Base-by-base conservation (phyloP, 2,888 invertebrate genomes). In the Schizaphis graminum region DNA sequence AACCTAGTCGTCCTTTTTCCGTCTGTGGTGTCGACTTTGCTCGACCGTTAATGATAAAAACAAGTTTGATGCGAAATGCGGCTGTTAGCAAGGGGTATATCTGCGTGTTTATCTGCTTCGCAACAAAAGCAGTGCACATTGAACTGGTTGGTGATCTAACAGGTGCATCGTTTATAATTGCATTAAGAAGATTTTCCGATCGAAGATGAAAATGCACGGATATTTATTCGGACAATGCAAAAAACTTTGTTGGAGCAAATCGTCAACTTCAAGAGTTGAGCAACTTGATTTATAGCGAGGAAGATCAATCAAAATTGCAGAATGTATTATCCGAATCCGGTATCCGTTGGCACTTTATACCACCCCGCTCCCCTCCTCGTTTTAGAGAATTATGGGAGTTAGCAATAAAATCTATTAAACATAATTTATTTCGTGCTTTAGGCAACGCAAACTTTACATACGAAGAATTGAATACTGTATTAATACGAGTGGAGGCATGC, bases 221-320 rank as follows among this genome's bases (percentile, higher is more conserved):
- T 16, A 95, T 95, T 11, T 95, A 94, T 89, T 95, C 95, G 26
- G 95, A 95, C 67, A 95, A 95, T 86, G 95, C 95, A 13, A 95
- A 95, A 1, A 95, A 95, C 92, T 95, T 95, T 90, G 94, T 95
- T 21, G 95, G 95, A 1, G 95, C 95, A 1, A 88, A n/a, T n/a
- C n/a, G 53, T 35, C n/a, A 53, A n/a, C n/a, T 88, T 21, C n/a
- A n/a, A n/a, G 87, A 88, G 21, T 21, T 89, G 24, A 94, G 91
- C 3, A 91, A 88, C 35, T 57, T 89, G 24, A 35, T 89, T 56
- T 35, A 49, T 8, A 56, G 0, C 21, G 24, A 89, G 10, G 89
- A 56, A 26, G 56, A 89, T 11, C 35, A 56, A 56, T 35, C 8
- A 26, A 24, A 35, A 26, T 11, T 89, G 5, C 56, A 56, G 8